Base-by-base conservation (phyloP, 2,113 vertebrate species). In the Electrona antarctica region DNA sequence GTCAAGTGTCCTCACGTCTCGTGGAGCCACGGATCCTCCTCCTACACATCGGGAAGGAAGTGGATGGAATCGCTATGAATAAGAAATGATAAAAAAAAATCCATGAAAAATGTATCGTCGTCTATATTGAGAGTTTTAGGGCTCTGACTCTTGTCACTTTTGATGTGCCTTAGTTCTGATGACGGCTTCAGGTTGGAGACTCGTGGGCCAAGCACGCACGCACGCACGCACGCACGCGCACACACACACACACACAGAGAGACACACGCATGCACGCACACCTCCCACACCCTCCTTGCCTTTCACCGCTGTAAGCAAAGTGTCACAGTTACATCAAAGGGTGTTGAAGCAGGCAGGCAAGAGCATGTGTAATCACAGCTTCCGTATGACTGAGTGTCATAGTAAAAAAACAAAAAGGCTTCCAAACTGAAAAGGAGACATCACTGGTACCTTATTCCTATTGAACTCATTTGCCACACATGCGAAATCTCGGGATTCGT, bases 91-190 rank as follows among this genome's bases (percentile, higher is more conserved):
- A 78, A n/a, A n/a, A n/a, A n/a, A n/a, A n/a, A 58, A 77, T 74
- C 79, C 89, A 92, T 93, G 65, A 92, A 92, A 93, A 61, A 92
- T 94, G 90, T 78, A 93, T 71, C 54, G n/a, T 60, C 13, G 83
- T 83, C 90, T 87, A 78, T 81, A 83, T 84, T 85, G 85, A 90
- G 86, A 90, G n/a, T 90, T 90, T 79, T 88, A 78, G 69, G 85
- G 46, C 82, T 87, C 74, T 89, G 89, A 91, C 87, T 88, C 69
- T 69, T 91, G 90, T 92, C 90, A 88, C 74, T 84, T 78, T 85
- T 82, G 51, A 90, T 93, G 85, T 89, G 77, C 84, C 15, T 8
- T n/a, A 67, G 69, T 57, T 67, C 50, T 60, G 6, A 77, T 90
- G 90, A 93, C 68, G 87, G 79, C 85, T 88, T 83, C 78, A 82